Percentiles rank a stretch among this genome's conserved stretches.
Conservation (phyloP, 2,797 vertebrate genomes). For the Philypnodon macrostomus region DNA sequence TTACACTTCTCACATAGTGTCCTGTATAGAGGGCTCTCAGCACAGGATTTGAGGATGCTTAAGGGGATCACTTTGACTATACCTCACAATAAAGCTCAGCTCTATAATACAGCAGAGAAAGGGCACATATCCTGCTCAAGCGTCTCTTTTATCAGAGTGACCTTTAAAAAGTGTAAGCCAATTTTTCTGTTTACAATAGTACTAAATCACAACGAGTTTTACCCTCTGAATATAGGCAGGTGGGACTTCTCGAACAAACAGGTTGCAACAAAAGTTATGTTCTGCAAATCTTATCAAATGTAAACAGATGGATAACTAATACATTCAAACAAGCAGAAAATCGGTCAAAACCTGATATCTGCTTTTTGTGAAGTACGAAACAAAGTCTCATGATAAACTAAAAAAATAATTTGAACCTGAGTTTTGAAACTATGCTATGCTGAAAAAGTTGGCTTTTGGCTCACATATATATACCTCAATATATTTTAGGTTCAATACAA, state of each 20-base stretch:
- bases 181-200: constrained; percentile 29
- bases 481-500: too few relatives aligned
- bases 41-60: constrained; percentile 15
- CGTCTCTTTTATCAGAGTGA: constrained; percentile 38
- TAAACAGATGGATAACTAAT: too few relatives aligned
- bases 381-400: too few relatives aligned
- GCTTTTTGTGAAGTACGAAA: too few relatives aligned
- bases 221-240: constrained; percentile 1
- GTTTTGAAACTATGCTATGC: too few relatives aligned
- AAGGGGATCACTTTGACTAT: constrained; percentile 16
- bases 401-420: too few relatives aligned
- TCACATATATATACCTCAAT: too few relatives aligned
- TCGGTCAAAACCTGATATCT: too few relatives aligned
- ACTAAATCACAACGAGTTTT: constrained; percentile 21
- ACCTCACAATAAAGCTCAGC: constrained; percentile 21
- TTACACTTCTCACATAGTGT: background rate
- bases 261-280: too few relatives aligned
- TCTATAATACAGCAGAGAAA: constrained; percentile 37
- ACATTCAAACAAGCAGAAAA: too few relatives aligned
- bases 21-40: background rate
- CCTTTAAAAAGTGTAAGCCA: constrained; percentile 48
- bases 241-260: constrained; percentile 14
- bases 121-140: constrained; percentile 24
- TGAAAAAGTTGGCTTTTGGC: too few relatives aligned
- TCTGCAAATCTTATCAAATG: too few relatives aligned